These are phyloP conservation scores for Tenthredo scrophulariae DNA, from an alignment of 2,888 invertebrate species.

Conservation along the genomic window DNA sequence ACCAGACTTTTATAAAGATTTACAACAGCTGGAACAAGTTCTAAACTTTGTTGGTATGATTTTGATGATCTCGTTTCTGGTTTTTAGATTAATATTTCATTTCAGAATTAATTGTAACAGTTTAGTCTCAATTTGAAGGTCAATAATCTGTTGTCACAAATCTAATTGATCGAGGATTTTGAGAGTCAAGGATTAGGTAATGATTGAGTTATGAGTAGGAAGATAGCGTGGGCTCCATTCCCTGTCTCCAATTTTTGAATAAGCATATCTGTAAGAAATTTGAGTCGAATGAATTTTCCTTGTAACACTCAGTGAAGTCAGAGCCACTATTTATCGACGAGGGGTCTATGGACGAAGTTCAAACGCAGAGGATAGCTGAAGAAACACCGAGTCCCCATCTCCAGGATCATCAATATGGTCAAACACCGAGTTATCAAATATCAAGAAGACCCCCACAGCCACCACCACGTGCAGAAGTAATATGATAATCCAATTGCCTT, in stretches of 20 bases:
- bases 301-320: constrained; percentile 67
- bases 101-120: neutral
- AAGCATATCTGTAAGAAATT: neutral
- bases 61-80: neutral
- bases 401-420: constrained; percentile 93
- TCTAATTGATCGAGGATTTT: neutral
- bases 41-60: neutral
- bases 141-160: constrained; percentile 10
- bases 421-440: constrained; percentile 82
- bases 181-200: neutral
- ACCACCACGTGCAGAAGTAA: constrained; percentile 75
- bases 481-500: neutral
- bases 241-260: neutral
- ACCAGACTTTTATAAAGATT: neutral
- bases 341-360: constrained; percentile 73
- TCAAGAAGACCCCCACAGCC: constrained; percentile 73
- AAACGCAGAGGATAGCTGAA: constrained; percentile 75
- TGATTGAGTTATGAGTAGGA: neutral
- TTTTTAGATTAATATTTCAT: neutral
- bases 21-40: constrained; percentile 33
- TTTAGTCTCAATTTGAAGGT: neutral
- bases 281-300: constrained; percentile 28
- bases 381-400: constrained; percentile 86
- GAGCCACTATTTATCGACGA: constrained; percentile 72
- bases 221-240: neutral